phyloP scores from a whole-genome alignment of 2,113 vertebrate genomes.

The Bombycilla garrulus region DNA sequence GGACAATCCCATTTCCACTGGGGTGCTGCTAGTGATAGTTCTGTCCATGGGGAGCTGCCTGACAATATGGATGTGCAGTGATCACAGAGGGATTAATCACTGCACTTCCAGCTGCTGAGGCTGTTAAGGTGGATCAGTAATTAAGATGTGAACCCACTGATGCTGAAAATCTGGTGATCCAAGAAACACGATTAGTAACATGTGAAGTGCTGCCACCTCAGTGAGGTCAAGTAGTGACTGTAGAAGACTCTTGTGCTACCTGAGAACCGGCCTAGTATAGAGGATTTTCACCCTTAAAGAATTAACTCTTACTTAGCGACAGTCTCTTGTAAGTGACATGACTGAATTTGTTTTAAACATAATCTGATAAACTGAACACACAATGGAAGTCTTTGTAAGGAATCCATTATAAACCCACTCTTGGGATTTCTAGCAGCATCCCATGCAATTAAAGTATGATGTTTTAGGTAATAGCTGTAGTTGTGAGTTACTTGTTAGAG shows the following conservation, averaged over 20 bases:
- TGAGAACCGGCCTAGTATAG: background rate
- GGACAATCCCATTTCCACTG: background rate
- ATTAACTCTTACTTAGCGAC: background rate
- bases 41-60: background rate
- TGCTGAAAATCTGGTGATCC: background rate
- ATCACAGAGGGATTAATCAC: background rate
- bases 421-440: background rate
- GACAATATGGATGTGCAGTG: rapidly evolving
- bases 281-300: background rate
- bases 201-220: background rate
- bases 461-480: background rate
- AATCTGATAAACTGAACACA: background rate
- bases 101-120: background rate
- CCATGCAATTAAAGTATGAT: background rate
- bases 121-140: background rate
- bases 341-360: background rate
- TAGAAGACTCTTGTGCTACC: background rate
- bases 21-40: background rate
- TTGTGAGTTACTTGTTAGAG: background rate
- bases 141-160: background rate
- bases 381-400: background rate
- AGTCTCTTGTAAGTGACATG: background rate
- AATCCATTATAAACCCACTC: background rate
- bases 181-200: background rate
- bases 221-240: background rate